Evolutionary conservation across 2,113 vertebrate genomes (phyloP).

Genomic region (Perca fluviatilis): DNA sequence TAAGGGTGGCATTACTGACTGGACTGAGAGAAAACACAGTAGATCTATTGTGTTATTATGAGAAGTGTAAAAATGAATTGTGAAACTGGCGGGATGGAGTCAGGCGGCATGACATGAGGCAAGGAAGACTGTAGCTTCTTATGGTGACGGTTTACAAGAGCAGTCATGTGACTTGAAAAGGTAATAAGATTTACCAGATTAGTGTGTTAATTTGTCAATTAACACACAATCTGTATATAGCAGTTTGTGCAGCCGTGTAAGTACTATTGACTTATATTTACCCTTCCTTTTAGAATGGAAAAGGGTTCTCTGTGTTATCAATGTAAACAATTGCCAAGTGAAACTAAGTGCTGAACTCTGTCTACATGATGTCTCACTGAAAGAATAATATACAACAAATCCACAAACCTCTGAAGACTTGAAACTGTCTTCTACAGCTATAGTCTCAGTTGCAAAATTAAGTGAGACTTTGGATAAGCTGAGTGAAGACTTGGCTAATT

Average conservation of each 20-base stretch:
- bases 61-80: too few species aligned
- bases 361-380: background rate
- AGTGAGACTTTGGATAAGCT: conserved; percentile 16
- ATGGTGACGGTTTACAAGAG: background rate
- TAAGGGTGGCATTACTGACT: too few species aligned
- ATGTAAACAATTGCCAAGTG: background rate
- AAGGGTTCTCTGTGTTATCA: too few species aligned
- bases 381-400: background rate
- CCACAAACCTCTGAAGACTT: background rate
- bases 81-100: too few species aligned
- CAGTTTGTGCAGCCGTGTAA: background rate
- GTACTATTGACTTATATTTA: background rate
- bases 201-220: background rate
- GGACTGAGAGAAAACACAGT: too few species aligned
- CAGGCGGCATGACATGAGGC: background rate
- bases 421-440: too few species aligned
- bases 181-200: conserved; percentile 20
- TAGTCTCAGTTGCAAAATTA: background rate
- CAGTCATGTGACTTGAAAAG: background rate
- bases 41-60: too few species aligned
- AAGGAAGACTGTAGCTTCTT: background rate
- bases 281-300: background rate
- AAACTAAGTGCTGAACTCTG: background rate
- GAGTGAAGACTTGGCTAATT: background rate
- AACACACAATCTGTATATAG: background rate